Evolutionary conservation across 2,888 invertebrate species (phyloP).

Genomic region (Germaria angustata): DNA sequence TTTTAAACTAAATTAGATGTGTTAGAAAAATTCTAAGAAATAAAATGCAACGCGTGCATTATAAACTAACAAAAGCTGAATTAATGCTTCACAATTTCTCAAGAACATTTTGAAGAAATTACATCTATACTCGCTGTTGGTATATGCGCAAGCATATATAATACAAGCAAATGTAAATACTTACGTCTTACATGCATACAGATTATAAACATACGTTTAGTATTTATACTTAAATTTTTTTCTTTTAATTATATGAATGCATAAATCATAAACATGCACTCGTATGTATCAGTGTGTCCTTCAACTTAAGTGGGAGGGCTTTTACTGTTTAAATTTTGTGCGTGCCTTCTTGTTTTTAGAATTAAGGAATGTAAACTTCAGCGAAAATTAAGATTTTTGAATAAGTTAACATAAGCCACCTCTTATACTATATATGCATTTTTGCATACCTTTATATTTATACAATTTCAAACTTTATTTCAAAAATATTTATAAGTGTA

Average conservation of each 20-base stretch:
- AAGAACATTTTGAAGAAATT: slow-evolving; percentile 36
- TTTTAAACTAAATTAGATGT: slow-evolving; percentile 61
- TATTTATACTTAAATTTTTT: background rate
- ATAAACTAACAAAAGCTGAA: slow-evolving; percentile 60
- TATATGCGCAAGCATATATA: background rate
- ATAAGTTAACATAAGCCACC: too few relatives aligned
- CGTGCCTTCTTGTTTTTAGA: too few relatives aligned
- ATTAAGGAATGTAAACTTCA: slow-evolving; percentile 17
- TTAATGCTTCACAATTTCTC: slow-evolving; percentile 58
- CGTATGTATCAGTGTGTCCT: background rate
- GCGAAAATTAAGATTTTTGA: slow-evolving; percentile 37
- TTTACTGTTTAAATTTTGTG: too few relatives aligned
- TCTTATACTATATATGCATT: too few relatives aligned
- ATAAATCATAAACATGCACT: background rate
- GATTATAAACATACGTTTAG: background rate
- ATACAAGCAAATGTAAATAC: too few relatives aligned
- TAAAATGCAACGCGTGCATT: slow-evolving; percentile 62
- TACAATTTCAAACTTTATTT: background rate
- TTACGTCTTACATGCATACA: background rate
- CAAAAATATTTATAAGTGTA: too few relatives aligned
- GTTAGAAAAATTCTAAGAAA: slow-evolving; percentile 44
- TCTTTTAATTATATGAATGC: background rate
- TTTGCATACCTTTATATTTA: background rate
- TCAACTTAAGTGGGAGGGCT: background rate
- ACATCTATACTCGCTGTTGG: background rate